Percentiles rank a stretch among this genome's conserved stretches.
Conservation (phyloP, 2,113 vertebrate species). For the Ceuthmochares aereus region DNA sequence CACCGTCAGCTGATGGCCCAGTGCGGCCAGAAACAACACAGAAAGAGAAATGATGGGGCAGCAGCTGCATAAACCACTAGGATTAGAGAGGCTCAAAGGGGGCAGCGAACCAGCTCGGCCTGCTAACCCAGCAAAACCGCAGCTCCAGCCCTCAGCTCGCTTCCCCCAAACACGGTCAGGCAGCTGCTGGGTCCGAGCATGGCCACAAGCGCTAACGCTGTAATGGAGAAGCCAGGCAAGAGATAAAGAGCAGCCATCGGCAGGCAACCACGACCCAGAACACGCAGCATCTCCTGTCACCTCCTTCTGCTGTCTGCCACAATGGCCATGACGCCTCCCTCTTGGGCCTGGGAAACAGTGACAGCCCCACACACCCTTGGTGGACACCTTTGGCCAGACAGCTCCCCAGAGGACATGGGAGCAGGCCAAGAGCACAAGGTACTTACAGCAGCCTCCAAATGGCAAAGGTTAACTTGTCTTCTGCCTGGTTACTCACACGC, state of each 20-base stretch:
- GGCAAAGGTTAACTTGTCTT: accelerated
- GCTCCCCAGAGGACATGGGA: neutral
- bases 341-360: too few relatives aligned
- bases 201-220: neutral
- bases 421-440: neutral
- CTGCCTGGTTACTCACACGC: accelerated
- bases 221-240: neutral
- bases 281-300: accelerated
- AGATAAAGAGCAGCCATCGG: neutral
- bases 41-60: constrained; percentile 34
- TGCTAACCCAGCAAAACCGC: constrained; percentile 10
- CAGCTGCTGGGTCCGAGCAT: accelerated
- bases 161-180: neutral
- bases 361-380: accelerated
- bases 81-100: constrained; percentile 26
- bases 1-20: constrained; percentile 6
- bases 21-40: neutral
- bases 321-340: neutral
- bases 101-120: neutral
- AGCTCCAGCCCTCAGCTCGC: neutral
- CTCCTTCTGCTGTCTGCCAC: neutral
- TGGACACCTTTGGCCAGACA: neutral
- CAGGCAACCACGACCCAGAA: too few relatives aligned
- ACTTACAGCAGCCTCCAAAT: neutral
- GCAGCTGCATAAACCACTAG: neutral